phyloP scores from a whole-genome alignment of 2,113 vertebrate genomes.

The Paracanthobrama guichenoti region DNA sequence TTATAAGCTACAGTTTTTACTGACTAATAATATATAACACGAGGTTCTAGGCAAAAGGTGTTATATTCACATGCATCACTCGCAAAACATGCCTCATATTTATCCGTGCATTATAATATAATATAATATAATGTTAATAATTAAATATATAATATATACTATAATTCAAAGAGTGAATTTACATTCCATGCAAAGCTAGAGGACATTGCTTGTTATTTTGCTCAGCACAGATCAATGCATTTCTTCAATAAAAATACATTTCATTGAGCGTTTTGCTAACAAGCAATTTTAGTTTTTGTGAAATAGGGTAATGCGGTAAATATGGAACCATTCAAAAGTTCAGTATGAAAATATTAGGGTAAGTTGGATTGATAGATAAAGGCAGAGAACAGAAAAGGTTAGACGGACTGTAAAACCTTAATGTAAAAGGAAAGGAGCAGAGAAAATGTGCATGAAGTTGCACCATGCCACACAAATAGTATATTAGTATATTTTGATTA shows the following conservation, averaged over 20 bases:
- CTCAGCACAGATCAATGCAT: background rate
- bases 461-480: background rate
- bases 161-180: background rate
- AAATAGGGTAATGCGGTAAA: background rate
- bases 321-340: background rate
- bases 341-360: background rate
- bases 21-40: background rate
- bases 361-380: background rate
- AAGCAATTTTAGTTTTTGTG: conserved; percentile 17
- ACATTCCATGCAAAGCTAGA: background rate
- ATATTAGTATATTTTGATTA: no score
- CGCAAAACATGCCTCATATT: background rate
- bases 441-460: background rate
- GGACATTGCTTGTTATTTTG: background rate
- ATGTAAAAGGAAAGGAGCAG: background rate
- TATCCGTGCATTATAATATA: no score
- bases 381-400: background rate
- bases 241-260: conserved; percentile 18
- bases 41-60: background rate
- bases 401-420: background rate
- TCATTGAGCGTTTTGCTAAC: background rate
- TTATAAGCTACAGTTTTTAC: background rate
- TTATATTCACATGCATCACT: background rate
- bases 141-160: no score
- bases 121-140: background rate